Conservation (phyloP, 2,888 invertebrate species). For the Hecatera dysodea region DNA sequence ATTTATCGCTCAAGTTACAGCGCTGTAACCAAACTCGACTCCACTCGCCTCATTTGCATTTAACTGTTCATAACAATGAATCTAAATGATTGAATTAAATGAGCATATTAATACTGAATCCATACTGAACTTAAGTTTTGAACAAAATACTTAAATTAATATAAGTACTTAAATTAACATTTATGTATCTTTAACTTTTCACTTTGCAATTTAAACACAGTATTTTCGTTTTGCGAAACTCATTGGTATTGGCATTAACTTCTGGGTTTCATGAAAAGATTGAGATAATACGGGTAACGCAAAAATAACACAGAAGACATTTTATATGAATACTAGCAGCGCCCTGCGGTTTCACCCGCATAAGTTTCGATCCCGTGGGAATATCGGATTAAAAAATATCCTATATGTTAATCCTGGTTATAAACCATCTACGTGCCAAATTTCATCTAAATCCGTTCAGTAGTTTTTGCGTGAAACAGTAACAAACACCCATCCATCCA, state of each 20-base stretch:
- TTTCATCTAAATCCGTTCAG: too few relatives aligned
- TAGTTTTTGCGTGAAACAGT: too few relatives aligned
- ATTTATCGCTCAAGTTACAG: slow-evolving; percentile 17
- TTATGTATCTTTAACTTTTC: neutral
- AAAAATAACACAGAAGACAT: neutral
- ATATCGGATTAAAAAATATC: too few relatives aligned
- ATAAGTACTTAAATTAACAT: slow-evolving; percentile 5
- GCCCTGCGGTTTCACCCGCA: too few relatives aligned
- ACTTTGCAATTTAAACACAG: neutral
- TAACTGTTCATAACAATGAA: slow-evolving; percentile 11
- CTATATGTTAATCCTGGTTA: too few relatives aligned
- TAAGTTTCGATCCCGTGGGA: too few relatives aligned
- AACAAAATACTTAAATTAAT: slow-evolving; percentile 5
- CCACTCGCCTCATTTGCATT: slow-evolving; percentile 50
- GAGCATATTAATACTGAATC: slow-evolving; percentile 27
- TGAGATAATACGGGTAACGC: neutral
- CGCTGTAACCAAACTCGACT: slow-evolving; percentile 17
- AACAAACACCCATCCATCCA: too few relatives aligned
- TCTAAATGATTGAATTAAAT: slow-evolving; percentile 44
- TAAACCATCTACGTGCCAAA: too few relatives aligned
- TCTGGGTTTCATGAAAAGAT: neutral
- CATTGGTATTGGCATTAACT: neutral
- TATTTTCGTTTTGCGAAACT: neutral
- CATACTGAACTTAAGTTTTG: neutral
- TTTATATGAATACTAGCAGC: neutral